Conservation (phyloP, 2,888 invertebrate genomes). For the Drosophila paucipuncta region DNA sequence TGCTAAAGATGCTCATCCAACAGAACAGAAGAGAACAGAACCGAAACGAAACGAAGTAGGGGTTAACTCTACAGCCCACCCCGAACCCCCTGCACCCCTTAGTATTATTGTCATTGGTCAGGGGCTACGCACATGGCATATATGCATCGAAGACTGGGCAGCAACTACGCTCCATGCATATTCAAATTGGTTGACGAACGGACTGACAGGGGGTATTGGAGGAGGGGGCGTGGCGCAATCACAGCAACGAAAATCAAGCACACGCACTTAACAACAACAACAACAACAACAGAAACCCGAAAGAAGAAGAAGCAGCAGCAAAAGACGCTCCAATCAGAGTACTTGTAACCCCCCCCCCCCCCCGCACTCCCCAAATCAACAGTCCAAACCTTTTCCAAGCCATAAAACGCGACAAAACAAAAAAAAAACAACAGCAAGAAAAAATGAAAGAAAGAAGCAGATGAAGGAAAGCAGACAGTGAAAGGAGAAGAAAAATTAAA, state of each 20-base stretch:
- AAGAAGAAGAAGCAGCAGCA: constrained; percentile 7
- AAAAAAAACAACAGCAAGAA: constrained; percentile 1
- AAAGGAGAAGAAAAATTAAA: constrained; percentile 70
- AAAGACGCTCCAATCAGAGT: constrained; percentile 47
- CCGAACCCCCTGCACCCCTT: neutral
- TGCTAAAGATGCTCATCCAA: neutral
- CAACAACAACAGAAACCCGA: constrained; percentile 4
- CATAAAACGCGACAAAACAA: constrained; percentile 71
- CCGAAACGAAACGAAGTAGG: neutral
- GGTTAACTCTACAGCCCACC: neutral
- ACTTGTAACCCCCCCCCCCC: constrained; percentile 21
- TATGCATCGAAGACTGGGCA: constrained; percentile 46
- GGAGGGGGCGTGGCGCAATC: constrained; percentile 44
- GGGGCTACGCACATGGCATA: constrained; percentile 65
- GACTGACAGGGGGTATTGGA: neutral
- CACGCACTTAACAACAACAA: constrained; percentile 66
- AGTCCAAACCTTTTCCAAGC: constrained; percentile 52
- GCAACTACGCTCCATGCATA: constrained; percentile 63
- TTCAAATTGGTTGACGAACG: constrained; percentile 57
- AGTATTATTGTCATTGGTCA: constrained; percentile 6
- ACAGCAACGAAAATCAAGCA: constrained; percentile 71
- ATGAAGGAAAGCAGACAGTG: constrained; percentile 22
- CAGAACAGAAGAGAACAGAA: neutral
- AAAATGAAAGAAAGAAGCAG: constrained; percentile 24
- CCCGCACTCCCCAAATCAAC: neutral